Percentiles rank a stretch among this genome's conserved stretches.
phyloP scores from a whole-genome alignment of 2,888 invertebrate genomes.

The Drosophila monieri region DNA sequence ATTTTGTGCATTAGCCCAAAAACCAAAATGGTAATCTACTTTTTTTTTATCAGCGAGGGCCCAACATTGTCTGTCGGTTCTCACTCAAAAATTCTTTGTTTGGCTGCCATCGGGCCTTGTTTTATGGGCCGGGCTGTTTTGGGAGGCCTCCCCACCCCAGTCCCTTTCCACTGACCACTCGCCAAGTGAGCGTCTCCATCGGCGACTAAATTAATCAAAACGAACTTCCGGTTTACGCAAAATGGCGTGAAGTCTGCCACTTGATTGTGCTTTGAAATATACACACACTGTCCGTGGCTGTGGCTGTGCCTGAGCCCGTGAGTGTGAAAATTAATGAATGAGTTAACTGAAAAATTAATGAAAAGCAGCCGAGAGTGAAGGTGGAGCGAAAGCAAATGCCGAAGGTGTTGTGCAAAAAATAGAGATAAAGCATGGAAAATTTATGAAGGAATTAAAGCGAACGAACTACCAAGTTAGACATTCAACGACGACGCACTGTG shows the following conservation, averaged over 20 bases:
- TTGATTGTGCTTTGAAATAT: slow-evolving; percentile 15
- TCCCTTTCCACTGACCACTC: slow-evolving; percentile 32
- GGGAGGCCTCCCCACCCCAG: slow-evolving; percentile 46
- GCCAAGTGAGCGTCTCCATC: slow-evolving; percentile 67
- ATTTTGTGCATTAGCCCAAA: too few relatives aligned
- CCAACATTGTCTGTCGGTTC: slow-evolving; percentile 16
- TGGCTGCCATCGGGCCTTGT: slow-evolving; percentile 34
- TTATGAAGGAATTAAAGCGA: slow-evolving; percentile 64
- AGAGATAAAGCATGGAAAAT: slow-evolving; percentile 74
- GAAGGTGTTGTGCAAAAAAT: slow-evolving; percentile 74
- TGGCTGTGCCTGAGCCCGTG: slow-evolving; percentile 46
- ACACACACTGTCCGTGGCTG: slow-evolving; percentile 24
- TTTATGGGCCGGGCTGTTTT: slow-evolving; percentile 57
- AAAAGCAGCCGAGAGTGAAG: slow-evolving; percentile 55
- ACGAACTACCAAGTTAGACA: slow-evolving; percentile 65
- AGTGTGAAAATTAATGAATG: slow-evolving; percentile 78
- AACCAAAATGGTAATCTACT: not conserved
- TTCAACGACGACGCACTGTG: slow-evolving; percentile 49
- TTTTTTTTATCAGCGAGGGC: slow-evolving; percentile 19
- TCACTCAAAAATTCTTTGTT: slow-evolving; percentile 13
- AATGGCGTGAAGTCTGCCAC: slow-evolving; percentile 74
- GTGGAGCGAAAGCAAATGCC: slow-evolving; percentile 42
- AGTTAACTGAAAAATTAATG: slow-evolving; percentile 80
- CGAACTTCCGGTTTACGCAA: slow-evolving; percentile 80
- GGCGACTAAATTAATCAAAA: slow-evolving; percentile 81